phyloP scores from a whole-genome alignment of 1,140 invertebrate species.

The Drosophila truncata region DNA sequence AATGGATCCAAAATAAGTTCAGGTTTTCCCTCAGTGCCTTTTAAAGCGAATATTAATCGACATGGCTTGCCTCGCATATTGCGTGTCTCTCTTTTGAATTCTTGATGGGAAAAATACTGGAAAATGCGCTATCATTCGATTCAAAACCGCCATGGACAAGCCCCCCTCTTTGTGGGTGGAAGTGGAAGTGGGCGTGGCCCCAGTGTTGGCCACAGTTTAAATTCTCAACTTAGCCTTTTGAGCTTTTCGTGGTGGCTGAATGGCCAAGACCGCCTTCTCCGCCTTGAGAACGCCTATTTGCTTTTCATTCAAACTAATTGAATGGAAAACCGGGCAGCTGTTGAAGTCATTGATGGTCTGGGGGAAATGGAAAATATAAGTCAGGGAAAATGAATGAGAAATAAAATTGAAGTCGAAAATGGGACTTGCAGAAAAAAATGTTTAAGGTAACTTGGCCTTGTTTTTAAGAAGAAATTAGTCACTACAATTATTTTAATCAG shows the following conservation, averaged over 20 bases:
- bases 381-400: neutral
- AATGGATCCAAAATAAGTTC: neutral
- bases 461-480: neutral
- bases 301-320: conserved; percentile 77
- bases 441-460: neutral
- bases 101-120: conserved; percentile 20
- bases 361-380: conserved; percentile 13
- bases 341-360: conserved; percentile 49
- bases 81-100: conserved; percentile 55
- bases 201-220: conserved; percentile 60
- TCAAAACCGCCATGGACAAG: conserved; percentile 32
- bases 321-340: conserved; percentile 79
- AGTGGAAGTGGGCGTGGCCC: conserved; percentile 49
- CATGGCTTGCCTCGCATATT: conserved; percentile 44
- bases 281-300: conserved; percentile 64
- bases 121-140: conserved; percentile 67
- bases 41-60: conserved; percentile 60
- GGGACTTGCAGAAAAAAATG: neutral
- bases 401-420: neutral
- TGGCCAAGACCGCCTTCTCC: conserved; percentile 14
- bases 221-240: conserved; percentile 77
- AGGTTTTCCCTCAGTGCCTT: neutral
- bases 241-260: conserved; percentile 43
- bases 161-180: conserved; percentile 28
- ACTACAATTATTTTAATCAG: neutral